These are phyloP conservation scores for Eunapius fragilis DNA, from an alignment of 37 sponge, comb jelly and placozoan genomes.

Conservation along the genomic window DNA sequence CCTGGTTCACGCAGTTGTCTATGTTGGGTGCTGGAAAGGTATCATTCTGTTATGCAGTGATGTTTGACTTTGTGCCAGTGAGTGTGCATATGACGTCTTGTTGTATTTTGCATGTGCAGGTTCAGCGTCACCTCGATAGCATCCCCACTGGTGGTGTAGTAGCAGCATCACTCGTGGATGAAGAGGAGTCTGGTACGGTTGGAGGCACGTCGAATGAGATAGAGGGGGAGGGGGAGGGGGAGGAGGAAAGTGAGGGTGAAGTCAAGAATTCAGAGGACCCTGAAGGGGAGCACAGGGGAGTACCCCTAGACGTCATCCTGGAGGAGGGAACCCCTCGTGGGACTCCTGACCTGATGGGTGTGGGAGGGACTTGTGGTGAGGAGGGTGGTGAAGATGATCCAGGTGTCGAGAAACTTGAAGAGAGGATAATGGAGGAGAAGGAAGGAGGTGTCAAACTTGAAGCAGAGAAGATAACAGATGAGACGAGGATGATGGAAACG, in stretches of 20 bases:
- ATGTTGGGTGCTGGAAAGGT: not conserved
- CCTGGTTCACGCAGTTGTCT: no score
- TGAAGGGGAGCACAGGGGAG: slow-evolving; percentile 2
- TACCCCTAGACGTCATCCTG: not conserved
- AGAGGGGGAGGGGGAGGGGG: slow-evolving; percentile 12
- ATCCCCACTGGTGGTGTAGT: not conserved
- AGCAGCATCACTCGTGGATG: not conserved
- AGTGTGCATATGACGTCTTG: not conserved
- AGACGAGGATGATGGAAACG: not conserved
- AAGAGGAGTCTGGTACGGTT: slow-evolving; percentile 13
- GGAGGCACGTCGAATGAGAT: not conserved
- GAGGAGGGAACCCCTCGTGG: slow-evolving; percentile 21
- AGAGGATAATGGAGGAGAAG: not conserved
- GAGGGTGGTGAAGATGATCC: not conserved
- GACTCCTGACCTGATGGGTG: not conserved
- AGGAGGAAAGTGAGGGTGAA: not conserved
- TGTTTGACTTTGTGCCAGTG: no score
- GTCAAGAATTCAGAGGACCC: no score
- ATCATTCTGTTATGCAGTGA: no score
- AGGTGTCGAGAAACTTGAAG: no score
- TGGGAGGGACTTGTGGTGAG: slow-evolving; percentile 3
- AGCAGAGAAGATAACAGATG: not conserved
- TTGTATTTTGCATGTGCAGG: not conserved
- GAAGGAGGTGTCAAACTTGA: not conserved
- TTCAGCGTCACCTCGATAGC: not conserved